phyloP scores from a whole-genome alignment of 2,888 invertebrate genomes.

The Marasmarcha lunaedactyla region DNA sequence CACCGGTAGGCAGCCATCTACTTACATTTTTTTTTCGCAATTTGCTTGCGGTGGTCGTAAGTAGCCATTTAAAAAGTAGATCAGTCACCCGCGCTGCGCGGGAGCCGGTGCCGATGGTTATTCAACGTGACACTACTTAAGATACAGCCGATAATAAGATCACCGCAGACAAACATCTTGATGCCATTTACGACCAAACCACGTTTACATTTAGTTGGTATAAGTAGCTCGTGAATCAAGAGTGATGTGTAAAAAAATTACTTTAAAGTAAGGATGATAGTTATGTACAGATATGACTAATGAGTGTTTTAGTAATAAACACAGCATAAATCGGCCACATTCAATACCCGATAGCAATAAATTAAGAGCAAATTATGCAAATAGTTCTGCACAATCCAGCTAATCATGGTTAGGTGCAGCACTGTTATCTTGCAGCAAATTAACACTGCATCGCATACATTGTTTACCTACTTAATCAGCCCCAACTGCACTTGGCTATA shows the following conservation, averaged over 20 bases:
- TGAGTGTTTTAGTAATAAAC: too few species aligned
- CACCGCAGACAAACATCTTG: constrained; percentile 40
- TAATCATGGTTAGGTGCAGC: constrained; percentile 9
- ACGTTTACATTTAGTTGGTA: constrained; percentile 43
- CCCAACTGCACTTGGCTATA: constrained; percentile 35
- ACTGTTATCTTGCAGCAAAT: constrained; percentile 26
- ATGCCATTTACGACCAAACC: constrained; percentile 41
- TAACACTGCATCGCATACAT: constrained; percentile 39
- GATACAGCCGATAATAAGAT: constrained; percentile 48
- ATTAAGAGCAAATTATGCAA: constrained; percentile 2
- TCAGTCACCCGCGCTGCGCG: constrained; percentile 32
- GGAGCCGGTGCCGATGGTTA: constrained; percentile 35
- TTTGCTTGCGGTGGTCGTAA: constrained; percentile 45
- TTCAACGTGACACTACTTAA: constrained; percentile 52
- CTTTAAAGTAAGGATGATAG: too few species aligned
- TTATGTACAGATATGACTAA: too few species aligned
- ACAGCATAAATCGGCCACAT: too few species aligned
- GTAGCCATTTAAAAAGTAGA: constrained; percentile 48
- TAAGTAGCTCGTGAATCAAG: too few species aligned
- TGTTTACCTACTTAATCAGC: constrained; percentile 39
- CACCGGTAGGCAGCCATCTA: too few species aligned
- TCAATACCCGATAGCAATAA: too few species aligned
- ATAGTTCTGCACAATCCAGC: constrained; percentile 12
- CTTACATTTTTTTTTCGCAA: constrained; percentile 21
- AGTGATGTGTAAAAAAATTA: too few species aligned